Conservation (phyloP, 2,797 vertebrate species). For the Myripristis jacobus region DNA sequence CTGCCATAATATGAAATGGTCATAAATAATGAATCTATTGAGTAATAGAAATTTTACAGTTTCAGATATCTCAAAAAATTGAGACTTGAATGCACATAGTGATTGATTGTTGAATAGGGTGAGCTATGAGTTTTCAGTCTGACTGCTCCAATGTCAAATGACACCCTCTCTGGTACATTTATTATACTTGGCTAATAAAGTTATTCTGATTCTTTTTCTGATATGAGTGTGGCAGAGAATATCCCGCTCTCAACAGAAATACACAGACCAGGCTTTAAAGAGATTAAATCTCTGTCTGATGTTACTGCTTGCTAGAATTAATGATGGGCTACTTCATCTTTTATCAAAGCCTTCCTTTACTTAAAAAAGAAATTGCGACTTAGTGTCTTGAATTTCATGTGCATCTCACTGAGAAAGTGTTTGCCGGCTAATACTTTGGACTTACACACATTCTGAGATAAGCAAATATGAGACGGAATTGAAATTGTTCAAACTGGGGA, state of each 20-base stretch:
- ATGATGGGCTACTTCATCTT: constrained; percentile 5
- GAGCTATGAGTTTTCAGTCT: not conserved
- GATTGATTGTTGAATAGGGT: too few relatives aligned
- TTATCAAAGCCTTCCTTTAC: constrained; percentile 3
- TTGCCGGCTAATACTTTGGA: not conserved
- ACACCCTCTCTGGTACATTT: not conserved
- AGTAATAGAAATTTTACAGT: not conserved
- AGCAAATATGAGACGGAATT: constrained; percentile 6
- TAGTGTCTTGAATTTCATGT: constrained; percentile 7
- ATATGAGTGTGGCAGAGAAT: constrained; percentile 1
- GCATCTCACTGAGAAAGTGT: not conserved
- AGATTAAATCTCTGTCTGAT: constrained; percentile 23
- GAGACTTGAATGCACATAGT: not conserved
- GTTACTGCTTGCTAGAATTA: constrained; percentile 2
- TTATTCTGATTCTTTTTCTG: constrained; percentile 12
- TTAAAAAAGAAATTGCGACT: constrained; percentile 6
- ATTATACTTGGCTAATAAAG: not conserved
- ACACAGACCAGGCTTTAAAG: constrained; percentile 22
- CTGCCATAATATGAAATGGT: not conserved
- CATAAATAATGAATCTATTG: constrained; percentile 5
- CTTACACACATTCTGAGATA: not conserved
- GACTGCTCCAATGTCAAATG: not conserved
- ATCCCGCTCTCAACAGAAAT: constrained; percentile 1
- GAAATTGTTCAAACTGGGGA: not conserved
- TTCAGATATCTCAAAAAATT: not conserved